phyloP scores from a whole-genome alignment of 2,888 invertebrate genomes.

The Creontiades dilutus region DNA sequence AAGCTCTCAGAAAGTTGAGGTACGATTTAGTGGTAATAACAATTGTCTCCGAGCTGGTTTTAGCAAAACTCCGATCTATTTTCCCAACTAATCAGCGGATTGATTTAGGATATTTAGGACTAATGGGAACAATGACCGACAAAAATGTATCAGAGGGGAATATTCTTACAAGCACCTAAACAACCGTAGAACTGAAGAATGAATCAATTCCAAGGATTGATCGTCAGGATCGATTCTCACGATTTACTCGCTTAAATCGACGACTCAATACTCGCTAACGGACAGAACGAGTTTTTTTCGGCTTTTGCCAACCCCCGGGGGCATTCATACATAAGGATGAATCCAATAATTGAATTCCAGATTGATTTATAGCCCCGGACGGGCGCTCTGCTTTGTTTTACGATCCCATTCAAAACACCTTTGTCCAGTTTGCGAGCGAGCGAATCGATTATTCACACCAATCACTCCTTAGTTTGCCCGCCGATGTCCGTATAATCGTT shows the following conservation, averaged over 20 bases:
- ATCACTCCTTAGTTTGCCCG: background rate
- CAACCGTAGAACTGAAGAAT: too few species aligned
- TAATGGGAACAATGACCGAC: too few species aligned
- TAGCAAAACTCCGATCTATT: too few species aligned
- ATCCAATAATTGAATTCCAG: constrained; percentile 12
- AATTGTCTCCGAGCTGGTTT: too few species aligned
- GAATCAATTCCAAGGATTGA: background rate
- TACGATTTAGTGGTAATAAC: too few species aligned
- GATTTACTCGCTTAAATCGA: background rate
- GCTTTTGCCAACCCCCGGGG: background rate
- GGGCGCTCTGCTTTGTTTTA: constrained; percentile 27
- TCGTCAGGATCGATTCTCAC: background rate
- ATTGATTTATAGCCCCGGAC: constrained; percentile 8
- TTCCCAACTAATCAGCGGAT: too few species aligned
- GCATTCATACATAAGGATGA: constrained; percentile 20
- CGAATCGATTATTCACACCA: constrained; percentile 21
- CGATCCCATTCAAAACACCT: constrained; percentile 22
- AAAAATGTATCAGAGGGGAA: too few species aligned
- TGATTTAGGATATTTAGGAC: too few species aligned
- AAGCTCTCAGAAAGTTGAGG: too few species aligned
- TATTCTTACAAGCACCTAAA: too few species aligned
- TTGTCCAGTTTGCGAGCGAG: background rate
- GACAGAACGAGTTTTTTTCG: constrained; percentile 9
- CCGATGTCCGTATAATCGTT: background rate
- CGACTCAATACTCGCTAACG: constrained; percentile 21